Evolutionary conservation across 2,888 invertebrate genomes (phyloP).

Genomic region (Adelphocoris suturalis): DNA sequence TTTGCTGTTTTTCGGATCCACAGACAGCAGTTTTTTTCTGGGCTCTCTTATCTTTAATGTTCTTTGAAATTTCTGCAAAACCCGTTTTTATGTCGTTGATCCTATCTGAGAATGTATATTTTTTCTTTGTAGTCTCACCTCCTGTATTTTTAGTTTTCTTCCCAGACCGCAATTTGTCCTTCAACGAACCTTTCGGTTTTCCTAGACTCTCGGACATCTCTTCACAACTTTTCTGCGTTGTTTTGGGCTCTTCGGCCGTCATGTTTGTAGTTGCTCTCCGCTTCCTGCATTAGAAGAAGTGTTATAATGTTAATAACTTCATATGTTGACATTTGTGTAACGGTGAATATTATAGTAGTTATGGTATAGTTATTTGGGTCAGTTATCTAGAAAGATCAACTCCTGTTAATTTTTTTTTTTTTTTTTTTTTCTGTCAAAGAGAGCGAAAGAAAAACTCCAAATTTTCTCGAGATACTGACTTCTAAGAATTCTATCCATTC

Average conservation of each 20-base stretch:
- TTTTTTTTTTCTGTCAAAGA: no score
- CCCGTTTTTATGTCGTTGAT: constrained; percentile 46
- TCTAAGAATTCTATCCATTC: no score
- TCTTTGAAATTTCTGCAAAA: constrained; percentile 40
- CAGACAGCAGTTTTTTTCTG: background rate
- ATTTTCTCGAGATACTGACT: no score
- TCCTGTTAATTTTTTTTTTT: no score
- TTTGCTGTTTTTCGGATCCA: background rate
- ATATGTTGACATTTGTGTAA: no score
- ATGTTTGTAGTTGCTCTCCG: background rate
- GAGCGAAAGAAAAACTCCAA: no score
- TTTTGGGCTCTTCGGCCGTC: background rate
- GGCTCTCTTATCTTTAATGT: constrained; percentile 35
- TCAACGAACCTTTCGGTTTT: constrained; percentile 22
- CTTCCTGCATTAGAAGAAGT: no score
- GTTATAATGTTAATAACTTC: no score
- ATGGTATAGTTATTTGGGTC: no score
- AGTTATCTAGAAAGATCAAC: no score
- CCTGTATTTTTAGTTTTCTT: background rate
- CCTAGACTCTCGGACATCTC: background rate
- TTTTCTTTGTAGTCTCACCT: background rate
- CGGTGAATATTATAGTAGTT: no score
- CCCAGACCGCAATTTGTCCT: background rate
- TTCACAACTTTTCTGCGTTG: background rate
- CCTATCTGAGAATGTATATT: constrained; percentile 34